Base-by-base conservation (phyloP, 2,888 invertebrate genomes). In the Drosophila aldrichi region DNA sequence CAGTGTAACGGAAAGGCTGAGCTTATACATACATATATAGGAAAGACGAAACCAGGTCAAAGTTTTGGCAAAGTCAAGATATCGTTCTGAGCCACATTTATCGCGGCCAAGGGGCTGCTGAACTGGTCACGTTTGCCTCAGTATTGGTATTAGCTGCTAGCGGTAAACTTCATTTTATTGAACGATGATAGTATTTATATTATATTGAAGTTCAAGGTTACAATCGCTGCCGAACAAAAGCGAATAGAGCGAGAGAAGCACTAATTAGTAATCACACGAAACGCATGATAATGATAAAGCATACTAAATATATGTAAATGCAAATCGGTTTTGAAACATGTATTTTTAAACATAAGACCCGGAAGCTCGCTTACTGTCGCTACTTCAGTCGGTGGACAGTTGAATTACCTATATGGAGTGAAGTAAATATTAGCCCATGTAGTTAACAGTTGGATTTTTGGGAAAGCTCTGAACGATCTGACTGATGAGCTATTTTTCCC, bases 131-230 rank as follows among this genome's bases (percentile, higher is more conserved):
- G 29, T 57, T 43, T 14, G 29, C 12, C 18, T 20, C 34, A 38
- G 51, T 52, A 22, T 62, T 22, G 6, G 64, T 25, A 38, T 54
- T 40, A 61, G 41, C 34, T 74, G n/a, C 51, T 79, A 79, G 66
- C 80, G 79, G 80, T 79, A 61, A 65, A 60, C 57, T 25, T 54
- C 16, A 46, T 63, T 58, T 57, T 63, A 59, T 54, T 22, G 51
- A 48, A 38, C 34, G 54, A 59, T 58, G 62, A 48, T 38, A 67
- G 67, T 64, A 49, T 73, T 49, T 38, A 51, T 52, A 60, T 49
- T 43, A 61, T 56, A 60, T 56, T 88, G 84, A 84, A 84, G 84
- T 84, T 84, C 84, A 84, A 82, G 84, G 84, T 58, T 49, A 49
- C 22, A 12, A 56, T 34, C 51, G 49, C 49, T 18, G 56, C 36